phyloP scores from a whole-genome alignment of 1,140 invertebrate species.

The Platyura marginata region DNA sequence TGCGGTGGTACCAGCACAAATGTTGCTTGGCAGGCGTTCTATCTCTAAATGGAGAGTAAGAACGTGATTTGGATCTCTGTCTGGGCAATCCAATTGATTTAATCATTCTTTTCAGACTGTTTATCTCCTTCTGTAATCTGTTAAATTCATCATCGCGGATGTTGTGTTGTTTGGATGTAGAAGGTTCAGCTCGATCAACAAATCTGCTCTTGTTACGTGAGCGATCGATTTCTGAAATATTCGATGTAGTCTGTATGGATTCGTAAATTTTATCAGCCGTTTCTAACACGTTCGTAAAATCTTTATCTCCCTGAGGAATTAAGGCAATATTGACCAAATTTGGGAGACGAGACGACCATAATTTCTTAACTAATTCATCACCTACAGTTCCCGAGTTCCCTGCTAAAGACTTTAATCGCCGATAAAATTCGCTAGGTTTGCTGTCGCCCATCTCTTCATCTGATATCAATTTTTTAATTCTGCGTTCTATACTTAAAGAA shows the following conservation, averaged over 20 bases:
- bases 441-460: background rate
- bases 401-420: background rate
- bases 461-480: background rate
- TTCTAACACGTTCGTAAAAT: background rate
- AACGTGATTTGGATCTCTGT: no score
- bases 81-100: no score
- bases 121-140: no score
- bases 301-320: background rate
- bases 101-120: no score
- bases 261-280: background rate
- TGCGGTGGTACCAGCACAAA: no score
- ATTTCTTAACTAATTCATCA: background rate
- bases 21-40: no score
- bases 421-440: background rate
- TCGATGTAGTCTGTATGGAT: background rate
- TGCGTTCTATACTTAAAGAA: background rate
- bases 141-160: no score
- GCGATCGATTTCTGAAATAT: background rate
- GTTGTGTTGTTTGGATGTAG: no score
- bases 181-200: no score
- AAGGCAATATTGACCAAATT: background rate
- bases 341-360: background rate
- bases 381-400: background rate
- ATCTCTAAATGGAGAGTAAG: no score
- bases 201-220: no score